Base-by-base conservation (phyloP, 2,888 invertebrate species). In the Micropterix aruncella region DNA sequence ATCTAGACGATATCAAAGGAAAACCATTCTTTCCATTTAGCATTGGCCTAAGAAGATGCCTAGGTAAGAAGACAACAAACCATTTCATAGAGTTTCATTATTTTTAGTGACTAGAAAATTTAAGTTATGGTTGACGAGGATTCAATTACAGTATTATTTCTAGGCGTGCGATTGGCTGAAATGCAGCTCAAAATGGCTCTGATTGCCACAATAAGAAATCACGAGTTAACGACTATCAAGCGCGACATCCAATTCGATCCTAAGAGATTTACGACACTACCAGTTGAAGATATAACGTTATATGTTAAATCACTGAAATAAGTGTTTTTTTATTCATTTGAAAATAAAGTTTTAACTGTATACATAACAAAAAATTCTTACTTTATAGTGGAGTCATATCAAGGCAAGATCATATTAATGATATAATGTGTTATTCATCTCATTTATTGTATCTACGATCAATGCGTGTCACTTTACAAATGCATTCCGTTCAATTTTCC, bases 381-480 rank as follows among this genome's bases (percentile, higher is more conserved):
- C 78, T 51, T 73, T 74, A 59, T 97, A 96, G 46, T 88, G 78
- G 36, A 95, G 70, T 87, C 96, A 93, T 54, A 99, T 96, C 15
- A 95, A 70, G 36, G 86, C 73, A 41, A 99, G 70, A 69, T 99
- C 99, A 38, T 73, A 66, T 9, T 94, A n/a, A n/a, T n/a, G n/a
- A n/a, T n/a, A n/a, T n/a, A n/a, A n/a, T n/a, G n/a, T n/a, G n/a
- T n/a, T n/a, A n/a, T n/a, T n/a, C n/a, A n/a, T n/a, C n/a, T n/a
- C n/a, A n/a, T 97, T 99, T 99, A 99, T 66, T 99, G 94, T 44
- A 99, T 60, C 93, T 95, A 96, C 50, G 95, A 94, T 75, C 89
- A 81, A 37, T 99, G 74, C 0, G 99, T 0, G 92, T 79, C 17
- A 87, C 68, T 62, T 87, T 87, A 0, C 95, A 95, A 52, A 95